A percentile compares a stretch with the other conserved stretches of the same genome.
These are phyloP conservation scores for Bagarius yarrelli DNA, from an alignment of 2,113 vertebrate species.

Conservation along the genomic window DNA sequence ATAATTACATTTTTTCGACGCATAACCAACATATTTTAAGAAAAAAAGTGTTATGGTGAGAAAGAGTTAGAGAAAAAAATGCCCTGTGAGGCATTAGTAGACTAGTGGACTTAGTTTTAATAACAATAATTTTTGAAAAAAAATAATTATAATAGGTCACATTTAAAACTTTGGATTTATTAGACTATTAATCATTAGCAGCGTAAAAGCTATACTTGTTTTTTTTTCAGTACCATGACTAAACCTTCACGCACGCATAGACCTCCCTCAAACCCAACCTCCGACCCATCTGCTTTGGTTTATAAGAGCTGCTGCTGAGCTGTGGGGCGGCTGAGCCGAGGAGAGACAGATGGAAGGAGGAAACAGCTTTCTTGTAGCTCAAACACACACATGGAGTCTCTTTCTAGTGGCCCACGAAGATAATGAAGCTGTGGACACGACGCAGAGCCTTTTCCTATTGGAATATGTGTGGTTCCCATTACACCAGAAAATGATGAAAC, in stretches of 20 bases:
- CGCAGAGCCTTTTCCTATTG: constrained; percentile 7
- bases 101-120: too few relatives aligned
- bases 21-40: too few relatives aligned
- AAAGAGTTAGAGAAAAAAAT: too few relatives aligned
- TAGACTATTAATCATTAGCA: constrained; percentile 12
- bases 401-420: constrained; percentile 31
- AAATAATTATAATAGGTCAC: background rate
- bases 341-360: constrained; percentile 19
- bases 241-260: constrained; percentile 19
- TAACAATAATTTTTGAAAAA: too few relatives aligned
- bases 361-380: constrained; percentile 28
- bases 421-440: constrained; percentile 21
- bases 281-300: constrained; percentile 40
- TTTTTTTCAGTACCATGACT: constrained; percentile 2
- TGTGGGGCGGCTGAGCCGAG: background rate
- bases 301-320: constrained; percentile 22
- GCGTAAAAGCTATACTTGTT: background rate
- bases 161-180: background rate
- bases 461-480: constrained; percentile 37
- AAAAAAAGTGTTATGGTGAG: too few relatives aligned
- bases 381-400: constrained; percentile 24
- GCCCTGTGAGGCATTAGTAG: too few relatives aligned
- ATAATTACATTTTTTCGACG: too few relatives aligned
- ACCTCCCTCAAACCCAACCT: constrained; percentile 8
- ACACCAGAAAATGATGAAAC: constrained; percentile 37